Base-by-base conservation (phyloP, 2,113 vertebrate genomes). In the Terrapene triunguis region DNA sequence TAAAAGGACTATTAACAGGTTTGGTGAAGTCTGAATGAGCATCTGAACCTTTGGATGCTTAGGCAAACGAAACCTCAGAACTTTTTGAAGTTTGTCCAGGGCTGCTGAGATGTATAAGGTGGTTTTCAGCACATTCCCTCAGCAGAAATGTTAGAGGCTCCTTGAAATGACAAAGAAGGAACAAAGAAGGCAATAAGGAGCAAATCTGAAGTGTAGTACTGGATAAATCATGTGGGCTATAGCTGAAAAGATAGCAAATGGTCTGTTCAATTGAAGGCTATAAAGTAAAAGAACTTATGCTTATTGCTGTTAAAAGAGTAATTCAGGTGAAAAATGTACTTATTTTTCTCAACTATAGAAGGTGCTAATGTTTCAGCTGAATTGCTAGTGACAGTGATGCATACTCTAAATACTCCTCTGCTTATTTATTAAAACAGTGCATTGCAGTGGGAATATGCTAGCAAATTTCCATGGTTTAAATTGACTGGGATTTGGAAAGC, bases 301-400 rank as follows among this genome's bases (percentile, higher is more conserved):
- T 69, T 62, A 59, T 38, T 86, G 42, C 1, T 81, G 5, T 84
- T 74, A 80, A 89, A 92, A 83, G 8, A 1, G 25, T 62, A 22
- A 57, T 10, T 84, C 25, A 62, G 8, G 13, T 55, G 42, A 88
- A 95, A 91, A 78, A 7, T 44, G 4, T 47, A 29, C 32, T 90
- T 82, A 50, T 92, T 95, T 85, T 94, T 89, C 62, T 92, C 17
- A 91, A 69, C 54, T 84, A 29, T 4, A 42, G 59, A 53, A 87
- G 9, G 55, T 27, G 5, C 0, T 89, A 80, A 81, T 42, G 0
- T 78, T 96, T 92, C 53, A 48, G 80, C 78, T 87, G 86, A 57
- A 42, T 84, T 54, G 16, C 2, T 78, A 2, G 42, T 0, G 0
- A 24, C 25, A 88, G 35, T 54, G 8, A 5, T 17, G 6, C 19